A percentile compares a stretch with the other conserved stretches of the same genome.
Conservation (phyloP, 2,888 invertebrate genomes). For the Phanerotoma sp. region DNA sequence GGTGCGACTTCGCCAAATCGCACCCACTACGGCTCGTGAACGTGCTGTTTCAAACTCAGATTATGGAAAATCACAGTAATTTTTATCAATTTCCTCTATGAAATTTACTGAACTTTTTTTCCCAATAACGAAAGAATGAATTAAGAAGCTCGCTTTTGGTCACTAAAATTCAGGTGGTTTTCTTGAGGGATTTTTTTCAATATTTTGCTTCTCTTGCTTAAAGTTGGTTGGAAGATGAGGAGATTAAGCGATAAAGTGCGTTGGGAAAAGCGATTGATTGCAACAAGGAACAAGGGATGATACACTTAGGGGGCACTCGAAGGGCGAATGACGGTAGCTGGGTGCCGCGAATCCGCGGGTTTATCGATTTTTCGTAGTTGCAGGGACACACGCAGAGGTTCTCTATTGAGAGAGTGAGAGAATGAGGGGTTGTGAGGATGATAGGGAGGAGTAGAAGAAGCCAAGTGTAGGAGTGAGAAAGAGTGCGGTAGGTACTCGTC, state of each 20-base stretch:
- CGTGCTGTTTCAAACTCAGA: too few relatives aligned
- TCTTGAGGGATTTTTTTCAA: too few relatives aligned
- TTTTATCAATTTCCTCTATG: too few relatives aligned
- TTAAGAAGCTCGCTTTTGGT: too few relatives aligned
- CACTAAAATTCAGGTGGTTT: too few relatives aligned
- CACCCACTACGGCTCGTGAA: too few relatives aligned
- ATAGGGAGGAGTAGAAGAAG: neutral
- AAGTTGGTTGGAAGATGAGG: too few relatives aligned
- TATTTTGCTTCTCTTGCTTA: too few relatives aligned
- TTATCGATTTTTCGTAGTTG: constrained; percentile 28
- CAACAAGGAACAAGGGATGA: constrained; percentile 8
- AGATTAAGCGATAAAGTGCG: neutral
- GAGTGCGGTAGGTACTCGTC: constrained; percentile 18
- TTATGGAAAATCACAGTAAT: too few relatives aligned
- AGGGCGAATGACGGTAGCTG: constrained; percentile 23
- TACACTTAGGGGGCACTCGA: constrained; percentile 16
- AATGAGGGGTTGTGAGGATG: constrained; percentile 21
- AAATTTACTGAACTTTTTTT: too few relatives aligned
- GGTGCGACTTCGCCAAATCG: too few relatives aligned
- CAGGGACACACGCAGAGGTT: constrained; percentile 22
- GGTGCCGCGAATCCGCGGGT: constrained; percentile 29
- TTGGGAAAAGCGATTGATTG: neutral
- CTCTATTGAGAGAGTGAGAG: constrained; percentile 10
- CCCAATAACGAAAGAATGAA: too few relatives aligned
- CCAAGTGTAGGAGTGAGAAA: constrained; percentile 5